These are phyloP conservation scores for pig (Sus scrofa) DNA, from an alignment of 2,113 vertebrate species.

Conservation along the genomic window T2T-Sscrofa CM000830.6:69856501-69857000, in stretches of 20 bases:
- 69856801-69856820: conserved; percentile 16
- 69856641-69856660: conserved; percentile 40
- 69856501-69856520: conserved; percentile 54
- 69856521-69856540: conserved; percentile 57
- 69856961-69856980: conserved; percentile 22
- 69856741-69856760: conserved; percentile 38
- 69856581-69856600: conserved; percentile 56
- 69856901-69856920: not conserved
- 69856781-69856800: not conserved
- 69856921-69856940: conserved; percentile 10
- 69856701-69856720: conserved; percentile 20
- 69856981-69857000: not conserved
- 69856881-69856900: not conserved
- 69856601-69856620: conserved; percentile 53
- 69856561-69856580: not conserved
- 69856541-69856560: conserved; percentile 43
- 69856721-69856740: conserved; percentile 44
- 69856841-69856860: conserved; percentile 30
- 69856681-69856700: conserved; percentile 28
- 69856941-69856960: not conserved
- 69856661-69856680: conserved; percentile 55
- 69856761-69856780: not conserved
- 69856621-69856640: conserved; percentile 61
- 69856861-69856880: conserved; percentile 45
- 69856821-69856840: conserved; percentile 37